Conservation (phyloP, 2,888 invertebrate species). For the Leptarthrus brevirostris region DNA sequence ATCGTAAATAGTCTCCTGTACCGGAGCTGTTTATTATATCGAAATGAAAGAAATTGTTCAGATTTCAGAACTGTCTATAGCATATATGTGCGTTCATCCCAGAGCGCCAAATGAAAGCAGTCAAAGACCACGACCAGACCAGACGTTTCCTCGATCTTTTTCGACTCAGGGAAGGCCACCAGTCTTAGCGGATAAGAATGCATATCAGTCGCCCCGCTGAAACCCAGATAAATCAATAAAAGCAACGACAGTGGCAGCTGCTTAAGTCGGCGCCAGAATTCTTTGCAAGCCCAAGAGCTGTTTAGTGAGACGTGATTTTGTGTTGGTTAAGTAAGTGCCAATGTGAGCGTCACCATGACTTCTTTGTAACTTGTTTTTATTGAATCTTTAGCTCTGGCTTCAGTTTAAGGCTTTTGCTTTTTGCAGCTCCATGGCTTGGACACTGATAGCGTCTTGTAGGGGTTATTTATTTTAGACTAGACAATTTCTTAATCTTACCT, state of each 20-base stretch:
- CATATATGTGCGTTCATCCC: not conserved
- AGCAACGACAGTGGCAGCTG: conserved; percentile 69
- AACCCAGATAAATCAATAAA: conserved; percentile 68
- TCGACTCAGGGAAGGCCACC: conserved; percentile 41
- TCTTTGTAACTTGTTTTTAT: conserved; percentile 1
- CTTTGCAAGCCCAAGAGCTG: conserved; percentile 62
- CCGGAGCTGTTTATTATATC: not conserved
- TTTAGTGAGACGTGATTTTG: conserved; percentile 62
- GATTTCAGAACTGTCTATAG: conserved; percentile 1
- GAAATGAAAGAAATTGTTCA: conserved; percentile 3
- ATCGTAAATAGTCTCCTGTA: conserved; percentile 3
- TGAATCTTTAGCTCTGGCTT: not conserved
- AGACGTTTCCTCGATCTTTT: conserved; percentile 47
- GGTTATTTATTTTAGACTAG: too few relatives aligned
- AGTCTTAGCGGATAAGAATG: conserved; percentile 40
- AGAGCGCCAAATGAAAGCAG: conserved; percentile 27
- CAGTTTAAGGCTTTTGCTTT: too few relatives aligned
- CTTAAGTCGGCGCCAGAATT: conserved; percentile 69
- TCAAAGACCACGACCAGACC: conserved; percentile 30
- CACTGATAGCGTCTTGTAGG: too few relatives aligned
- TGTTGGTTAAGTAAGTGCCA: conserved; percentile 53
- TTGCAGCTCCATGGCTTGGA: too few relatives aligned
- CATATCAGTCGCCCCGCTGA: conserved; percentile 42
- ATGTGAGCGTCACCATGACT: not conserved
- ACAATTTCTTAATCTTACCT: too few relatives aligned